Evolutionary conservation across 2,888 invertebrate genomes (phyloP).

Genomic region (Hirtodrosophila trivittata): DNA sequence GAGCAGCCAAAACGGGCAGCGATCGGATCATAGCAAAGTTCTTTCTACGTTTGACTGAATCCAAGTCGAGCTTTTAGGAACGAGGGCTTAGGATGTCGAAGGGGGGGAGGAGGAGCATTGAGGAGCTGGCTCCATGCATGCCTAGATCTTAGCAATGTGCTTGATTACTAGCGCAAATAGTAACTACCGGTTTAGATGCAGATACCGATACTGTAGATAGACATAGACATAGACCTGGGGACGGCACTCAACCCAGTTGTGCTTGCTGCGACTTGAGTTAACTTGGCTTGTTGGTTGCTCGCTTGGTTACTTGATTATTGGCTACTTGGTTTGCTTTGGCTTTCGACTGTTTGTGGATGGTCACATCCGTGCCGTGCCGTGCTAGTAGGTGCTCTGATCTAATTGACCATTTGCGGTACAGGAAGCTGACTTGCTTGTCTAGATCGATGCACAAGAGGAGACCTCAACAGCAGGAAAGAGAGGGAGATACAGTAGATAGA

Average conservation of each 20-base stretch:
- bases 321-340: conserved; percentile 5
- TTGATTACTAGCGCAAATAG: conserved; percentile 77
- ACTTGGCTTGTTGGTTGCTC: conserved; percentile 11
- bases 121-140: conserved; percentile 60
- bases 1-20: conserved; percentile 39
- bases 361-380: conserved; percentile 51
- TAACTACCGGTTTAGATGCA: conserved; percentile 75
- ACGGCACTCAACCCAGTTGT: background rate
- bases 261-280: conserved; percentile 12
- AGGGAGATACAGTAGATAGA: background rate
- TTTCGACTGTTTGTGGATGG: too few species aligned
- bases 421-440: conserved; percentile 64
- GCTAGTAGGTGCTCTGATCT: conserved; percentile 42
- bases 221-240: conserved; percentile 12
- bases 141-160: conserved; percentile 73
- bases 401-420: conserved; percentile 70
- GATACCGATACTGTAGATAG: conserved; percentile 36
- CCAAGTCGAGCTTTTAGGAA: background rate
- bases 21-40: conserved; percentile 70
- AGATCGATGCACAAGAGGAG: conserved; percentile 32
- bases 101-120: background rate
- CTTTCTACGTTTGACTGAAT: conserved; percentile 43
- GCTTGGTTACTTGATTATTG: conserved; percentile 12
- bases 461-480: background rate
- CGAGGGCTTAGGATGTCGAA: background rate